These are phyloP conservation scores for Enhydra lutris DNA, from an alignment of 2,113 vertebrate genomes.

Conservation along the genomic window DNA sequence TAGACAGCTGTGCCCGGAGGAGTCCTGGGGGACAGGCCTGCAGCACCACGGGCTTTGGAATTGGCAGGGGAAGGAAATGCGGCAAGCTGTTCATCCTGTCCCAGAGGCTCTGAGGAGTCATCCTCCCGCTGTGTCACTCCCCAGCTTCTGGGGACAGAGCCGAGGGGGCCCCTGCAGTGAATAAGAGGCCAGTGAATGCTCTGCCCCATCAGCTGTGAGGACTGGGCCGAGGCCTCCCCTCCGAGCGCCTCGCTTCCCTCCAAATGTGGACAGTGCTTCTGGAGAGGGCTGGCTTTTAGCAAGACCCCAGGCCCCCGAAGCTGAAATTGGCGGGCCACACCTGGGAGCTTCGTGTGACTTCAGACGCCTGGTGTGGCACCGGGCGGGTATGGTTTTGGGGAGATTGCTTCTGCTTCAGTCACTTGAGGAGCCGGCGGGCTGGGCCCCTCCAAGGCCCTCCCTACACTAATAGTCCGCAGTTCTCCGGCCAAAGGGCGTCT, in stretches of 20 bases:
- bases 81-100: not conserved
- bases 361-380: not conserved
- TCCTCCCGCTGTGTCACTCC: not conserved
- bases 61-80: not conserved
- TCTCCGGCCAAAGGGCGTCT: accelerated
- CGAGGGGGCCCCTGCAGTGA: not conserved
- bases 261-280: not conserved
- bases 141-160: not conserved
- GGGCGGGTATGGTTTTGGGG: not conserved
- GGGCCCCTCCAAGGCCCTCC: not conserved
- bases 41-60: not conserved
- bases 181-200: not conserved
- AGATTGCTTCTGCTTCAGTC: not conserved
- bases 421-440: not conserved
- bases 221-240: not conserved
- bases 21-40: not conserved
- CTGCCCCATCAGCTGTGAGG: not conserved
- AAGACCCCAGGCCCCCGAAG: not conserved
- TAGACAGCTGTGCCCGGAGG: not conserved
- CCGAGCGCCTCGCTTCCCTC: not conserved
- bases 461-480: accelerated
- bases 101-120: not conserved
- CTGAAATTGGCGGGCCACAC: not conserved
- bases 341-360: not conserved
- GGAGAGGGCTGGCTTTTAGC: not conserved